Evolutionary conservation across 2,888 invertebrate genomes (phyloP).

Genomic region (Thysanoteuthis rhombus): DNA sequence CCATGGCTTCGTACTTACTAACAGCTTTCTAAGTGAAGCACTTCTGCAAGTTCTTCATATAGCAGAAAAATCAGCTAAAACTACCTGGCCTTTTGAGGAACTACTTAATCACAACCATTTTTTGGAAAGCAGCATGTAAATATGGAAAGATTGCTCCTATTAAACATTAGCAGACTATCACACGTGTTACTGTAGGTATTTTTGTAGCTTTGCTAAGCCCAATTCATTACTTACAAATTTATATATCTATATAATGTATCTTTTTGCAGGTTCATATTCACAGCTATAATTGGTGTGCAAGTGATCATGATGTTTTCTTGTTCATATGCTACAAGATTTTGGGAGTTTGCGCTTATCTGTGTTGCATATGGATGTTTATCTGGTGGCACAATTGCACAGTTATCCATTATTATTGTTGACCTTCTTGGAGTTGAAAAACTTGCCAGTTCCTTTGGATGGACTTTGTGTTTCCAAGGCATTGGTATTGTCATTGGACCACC

Average conservation of each 20-base stretch:
- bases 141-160: too few relatives aligned
- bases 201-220: too few relatives aligned
- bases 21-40: too few relatives aligned
- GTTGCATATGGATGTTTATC: constrained; percentile 46
- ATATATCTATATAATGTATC: background rate
- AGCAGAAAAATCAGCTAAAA: too few relatives aligned
- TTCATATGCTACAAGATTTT: constrained; percentile 43
- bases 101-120: too few relatives aligned
- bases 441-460: constrained; percentile 53
- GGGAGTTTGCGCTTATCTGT: constrained; percentile 42
- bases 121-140: too few relatives aligned
- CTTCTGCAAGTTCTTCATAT: too few relatives aligned
- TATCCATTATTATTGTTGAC: constrained; percentile 53
- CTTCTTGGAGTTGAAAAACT: constrained; percentile 51
- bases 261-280: constrained; percentile 40
- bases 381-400: constrained; percentile 53
- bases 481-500: constrained; percentile 55
- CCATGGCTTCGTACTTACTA: too few relatives aligned
- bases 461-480: constrained; percentile 54
- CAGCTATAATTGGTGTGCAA: constrained; percentile 44
- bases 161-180: too few relatives aligned
- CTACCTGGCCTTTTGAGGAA: too few relatives aligned
- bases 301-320: constrained; percentile 44
- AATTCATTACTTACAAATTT: too few relatives aligned
- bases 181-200: too few relatives aligned